Base-by-base conservation (phyloP, 2,888 invertebrate species). In the Trimorus sp. region DNA sequence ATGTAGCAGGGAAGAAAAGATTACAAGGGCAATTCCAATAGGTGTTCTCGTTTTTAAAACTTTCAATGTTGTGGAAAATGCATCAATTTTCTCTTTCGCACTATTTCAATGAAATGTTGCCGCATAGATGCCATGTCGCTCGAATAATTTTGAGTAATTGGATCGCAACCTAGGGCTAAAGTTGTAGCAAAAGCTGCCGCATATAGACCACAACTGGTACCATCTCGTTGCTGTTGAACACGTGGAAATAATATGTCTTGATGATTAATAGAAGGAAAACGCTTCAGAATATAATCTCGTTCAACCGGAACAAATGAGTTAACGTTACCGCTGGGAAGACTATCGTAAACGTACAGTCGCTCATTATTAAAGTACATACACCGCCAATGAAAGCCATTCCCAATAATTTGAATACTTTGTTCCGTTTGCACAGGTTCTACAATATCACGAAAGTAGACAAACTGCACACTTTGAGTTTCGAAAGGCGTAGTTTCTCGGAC, bases 331-430 rank as follows among this genome's bases (percentile, higher is more conserved):
- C 45, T 14, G 45, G 14, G 36, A 11, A 56, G 7, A 56, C 56
- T 56, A 37, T 56, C 56, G 37, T 56, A 56, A 7, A 56, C 56
- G 37, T n/a, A 56, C 36, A 56, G 26, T n/a, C 37, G 12, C 9
- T 14, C 15, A 40, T 40, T 40, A 59, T 59, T 37, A 40, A 37
- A 59, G 36, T 59, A 14, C 1, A 40, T 9, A 37, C 58, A 59
- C 40, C 58, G 26, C 15, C 40, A 26, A 62, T 60, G 38, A 1
- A 7, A n/a, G 2, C 42, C 42, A 48, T 37, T 12, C 7, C 40
- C 36, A 49, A 59, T 15, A 40, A 59, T 38, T 40, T 59, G 40
- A 40, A 59, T 59, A 36, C 40, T 62, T 12, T 45, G 48, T 48
- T 26, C 12, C 36, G 26, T n/a, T 26, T 62, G 48, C 12, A 16